phyloP scores from a whole-genome alignment of 2,113 vertebrate species.

The Piliocolobus tephrosceles region DNA sequence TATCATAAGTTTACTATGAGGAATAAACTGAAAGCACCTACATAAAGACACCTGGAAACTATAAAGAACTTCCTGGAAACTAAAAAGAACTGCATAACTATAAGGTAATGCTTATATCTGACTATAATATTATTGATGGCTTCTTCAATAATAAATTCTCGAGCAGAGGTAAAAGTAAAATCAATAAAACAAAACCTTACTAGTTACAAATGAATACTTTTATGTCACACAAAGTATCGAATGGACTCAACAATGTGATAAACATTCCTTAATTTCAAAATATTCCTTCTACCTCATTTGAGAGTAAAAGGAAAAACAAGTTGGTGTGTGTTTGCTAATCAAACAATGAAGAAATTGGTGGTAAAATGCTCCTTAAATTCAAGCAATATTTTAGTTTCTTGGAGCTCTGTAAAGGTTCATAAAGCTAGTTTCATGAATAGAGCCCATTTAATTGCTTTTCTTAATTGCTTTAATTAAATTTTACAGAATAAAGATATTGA shows the following conservation, averaged over 20 bases:
- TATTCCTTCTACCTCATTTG: neutral
- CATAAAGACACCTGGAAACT: neutral
- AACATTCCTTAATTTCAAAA: neutral
- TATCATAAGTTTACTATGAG: neutral
- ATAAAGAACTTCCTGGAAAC: neutral
- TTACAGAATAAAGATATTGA: neutral
- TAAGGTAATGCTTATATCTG: neutral
- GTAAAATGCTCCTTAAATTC: neutral
- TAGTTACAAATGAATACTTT: neutral
- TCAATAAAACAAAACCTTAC: neutral
- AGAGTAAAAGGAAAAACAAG: constrained; percentile 8
- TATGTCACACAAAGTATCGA: neutral
- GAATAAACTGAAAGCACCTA: neutral
- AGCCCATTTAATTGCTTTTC: constrained; percentile 17
- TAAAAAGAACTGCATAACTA: neutral
- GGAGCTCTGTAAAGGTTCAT: neutral
- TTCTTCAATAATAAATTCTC: neutral
- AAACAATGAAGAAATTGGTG: neutral
- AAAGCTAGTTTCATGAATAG: neutral
- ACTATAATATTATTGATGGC: neutral
- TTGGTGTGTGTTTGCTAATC: neutral
- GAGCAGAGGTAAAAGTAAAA: neutral
- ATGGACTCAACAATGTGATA: neutral
- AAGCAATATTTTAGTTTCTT: neutral
- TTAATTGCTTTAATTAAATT: constrained; percentile 1